Evolutionary conservation across 2,797 vertebrate species (phyloP).

Genomic region (Dallia pectoralis): DNA sequence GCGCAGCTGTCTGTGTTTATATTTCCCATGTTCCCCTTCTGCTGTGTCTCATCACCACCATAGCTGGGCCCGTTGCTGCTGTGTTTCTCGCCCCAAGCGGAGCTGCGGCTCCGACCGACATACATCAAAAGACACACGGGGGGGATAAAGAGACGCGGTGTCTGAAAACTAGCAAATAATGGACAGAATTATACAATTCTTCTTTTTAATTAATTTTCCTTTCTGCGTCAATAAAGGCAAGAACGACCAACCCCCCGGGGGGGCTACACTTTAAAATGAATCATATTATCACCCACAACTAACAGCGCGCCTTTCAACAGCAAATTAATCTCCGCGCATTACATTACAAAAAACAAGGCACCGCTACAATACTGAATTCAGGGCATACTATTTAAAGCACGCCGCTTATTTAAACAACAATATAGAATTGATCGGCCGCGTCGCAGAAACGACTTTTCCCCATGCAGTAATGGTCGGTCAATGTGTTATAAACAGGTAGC

Average conservation of each 20-base stretch:
- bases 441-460: conserved; percentile 29
- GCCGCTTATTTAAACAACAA: conserved; percentile 43
- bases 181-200: conserved; percentile 61
- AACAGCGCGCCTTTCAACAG: conserved; percentile 18
- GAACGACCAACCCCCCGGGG: conserved; percentile 50
- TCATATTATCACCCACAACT: conserved; percentile 54
- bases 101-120: conserved; percentile 46
- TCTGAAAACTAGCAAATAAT: conserved; percentile 44
- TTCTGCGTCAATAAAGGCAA: conserved; percentile 51
- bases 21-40: background rate
- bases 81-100: background rate
- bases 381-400: conserved; percentile 56
- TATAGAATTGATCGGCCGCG: conserved; percentile 61
- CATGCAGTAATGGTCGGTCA: conserved; percentile 58
- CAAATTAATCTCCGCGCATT: conserved; percentile 59
- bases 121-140: conserved; percentile 49
- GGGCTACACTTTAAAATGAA: conserved; percentile 56
- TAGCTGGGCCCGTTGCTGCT: background rate
- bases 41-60: background rate
- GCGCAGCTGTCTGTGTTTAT: background rate
- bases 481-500: conserved; percentile 52
- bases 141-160: conserved; percentile 48
- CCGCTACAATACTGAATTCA: background rate
- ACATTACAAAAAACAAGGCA: background rate
- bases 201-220: conserved; percentile 67